Conservation (phyloP, 1,140 invertebrate species). For the Hylaeus anthracinus region DNA sequence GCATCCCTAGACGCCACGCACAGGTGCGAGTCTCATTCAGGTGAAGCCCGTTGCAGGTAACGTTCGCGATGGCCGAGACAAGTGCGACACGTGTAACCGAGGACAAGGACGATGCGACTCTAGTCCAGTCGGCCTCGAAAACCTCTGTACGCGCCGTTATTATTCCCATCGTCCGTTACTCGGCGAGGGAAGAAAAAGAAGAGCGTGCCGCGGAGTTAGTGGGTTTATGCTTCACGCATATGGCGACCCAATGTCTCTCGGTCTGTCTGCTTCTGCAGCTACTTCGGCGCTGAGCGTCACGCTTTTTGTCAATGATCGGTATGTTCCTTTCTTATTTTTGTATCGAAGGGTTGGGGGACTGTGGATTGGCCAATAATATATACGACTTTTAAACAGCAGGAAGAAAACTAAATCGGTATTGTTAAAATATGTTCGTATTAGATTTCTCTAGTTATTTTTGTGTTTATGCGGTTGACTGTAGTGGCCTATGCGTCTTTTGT, state of each 20-base stretch:
- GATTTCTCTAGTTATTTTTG: too few relatives aligned
- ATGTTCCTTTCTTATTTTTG: background rate
- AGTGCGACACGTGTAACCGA: slow-evolving; percentile 50
- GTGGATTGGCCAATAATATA: too few relatives aligned
- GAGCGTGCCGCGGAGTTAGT: slow-evolving; percentile 50
- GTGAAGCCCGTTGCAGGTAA: background rate
- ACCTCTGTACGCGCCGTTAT: slow-evolving; percentile 67
- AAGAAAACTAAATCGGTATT: too few relatives aligned
- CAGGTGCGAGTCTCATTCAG: slow-evolving; percentile 32
- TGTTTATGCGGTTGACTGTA: too few relatives aligned
- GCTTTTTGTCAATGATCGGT: slow-evolving; percentile 7
- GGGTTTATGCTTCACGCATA: slow-evolving; percentile 44
- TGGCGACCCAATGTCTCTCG: slow-evolving; percentile 42
- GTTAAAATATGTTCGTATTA: too few relatives aligned
- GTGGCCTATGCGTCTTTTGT: too few relatives aligned
- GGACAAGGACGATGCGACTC: slow-evolving; percentile 44
- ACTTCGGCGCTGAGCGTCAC: background rate
- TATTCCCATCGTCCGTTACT: slow-evolving; percentile 69
- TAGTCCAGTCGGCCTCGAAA: slow-evolving; percentile 70
- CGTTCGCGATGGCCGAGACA: slow-evolving; percentile 22
- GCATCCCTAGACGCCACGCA: slow-evolving; percentile 26
- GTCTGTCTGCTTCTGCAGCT: slow-evolving; percentile 8
- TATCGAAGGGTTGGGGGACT: too few relatives aligned
- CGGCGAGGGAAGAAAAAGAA: slow-evolving; percentile 57
- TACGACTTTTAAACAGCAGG: too few relatives aligned